Base-by-base conservation (phyloP, 2,888 invertebrate genomes). In the Polyploca ridens region DNA sequence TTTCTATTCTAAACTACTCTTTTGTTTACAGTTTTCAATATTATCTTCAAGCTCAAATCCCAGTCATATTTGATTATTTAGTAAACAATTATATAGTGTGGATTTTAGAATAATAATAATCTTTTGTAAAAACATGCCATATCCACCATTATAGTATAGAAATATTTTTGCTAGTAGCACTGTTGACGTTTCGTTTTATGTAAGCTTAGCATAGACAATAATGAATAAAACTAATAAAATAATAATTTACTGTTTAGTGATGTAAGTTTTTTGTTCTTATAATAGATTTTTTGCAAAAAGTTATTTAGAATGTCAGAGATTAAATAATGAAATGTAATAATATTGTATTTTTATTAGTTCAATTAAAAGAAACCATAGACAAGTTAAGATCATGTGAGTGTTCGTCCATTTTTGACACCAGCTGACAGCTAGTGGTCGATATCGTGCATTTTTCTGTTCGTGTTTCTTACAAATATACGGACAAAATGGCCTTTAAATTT, bases 401-500 rank as follows among this genome's bases (percentile, higher is more conserved):
- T 54, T 54, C 54, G 19, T 81, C 80, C 87, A 84, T 87, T 83
- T 90, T 91, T 91, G 90, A 91, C 90, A 90, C 82, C 87, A 85
- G 82, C 85, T 93, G 93, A 92, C 90, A 91, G 89, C 72, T 85
- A 79, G 79, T 88, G 89, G 89, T 91, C 90, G 90, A 90, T 91
- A 89, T 74, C 41, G 13, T 77, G 74, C 77, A 76, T 73, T 78
- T 87, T 85, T 66, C 75, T 83, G 74, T 79, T 80, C 82, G 78
- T 80, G 82, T 83, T 82, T 84, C 83, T 81, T 69, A 72, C 76
- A 81, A 88, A 84, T 82, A 88, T 84, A 84, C 83, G 70, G 75
- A 72, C 71, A 90, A 90, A 91, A 92, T 91, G 93, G 90, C 87
- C 65, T 90, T 74, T 74, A 95, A 91, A 89, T 92, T 98, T 84